Conservation (phyloP, 2,113 vertebrate genomes). For the Callithrix jacchus region DNA sequence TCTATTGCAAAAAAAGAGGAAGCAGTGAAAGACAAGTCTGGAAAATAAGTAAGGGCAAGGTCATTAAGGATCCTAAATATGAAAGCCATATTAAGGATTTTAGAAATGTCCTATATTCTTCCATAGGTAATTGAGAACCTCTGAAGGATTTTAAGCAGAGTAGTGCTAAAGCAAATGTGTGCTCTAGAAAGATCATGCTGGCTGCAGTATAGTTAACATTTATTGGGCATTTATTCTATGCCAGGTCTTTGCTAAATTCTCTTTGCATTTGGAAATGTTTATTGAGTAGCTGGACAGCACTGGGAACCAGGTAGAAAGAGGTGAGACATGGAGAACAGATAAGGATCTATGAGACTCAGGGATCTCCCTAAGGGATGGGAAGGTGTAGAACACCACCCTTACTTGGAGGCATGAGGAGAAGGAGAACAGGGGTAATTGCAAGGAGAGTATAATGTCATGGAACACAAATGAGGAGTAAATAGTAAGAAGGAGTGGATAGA, state of each 20-base stretch:
- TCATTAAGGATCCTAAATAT: background rate
- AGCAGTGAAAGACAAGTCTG: background rate
- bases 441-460: background rate
- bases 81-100: background rate
- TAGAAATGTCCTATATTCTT: background rate
- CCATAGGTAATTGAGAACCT: background rate
- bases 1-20: background rate
- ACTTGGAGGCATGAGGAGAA: background rate
- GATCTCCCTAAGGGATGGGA: background rate
- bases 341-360: background rate
- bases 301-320: background rate
- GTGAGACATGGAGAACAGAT: background rate
- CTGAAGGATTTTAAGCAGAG: background rate
- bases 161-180: background rate
- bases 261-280: background rate
- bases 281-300: background rate
- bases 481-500: background rate
- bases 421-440: background rate
- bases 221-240: background rate
- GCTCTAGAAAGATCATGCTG: background rate
- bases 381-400: background rate
- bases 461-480: background rate
- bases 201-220: constrained; percentile 12
- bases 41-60: background rate
- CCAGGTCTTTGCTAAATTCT: background rate